Evolutionary conservation across 2,113 vertebrate genomes (phyloP), one percentile per base, ranked within the genome.

Genomic region (Cygnus buccinator): DNA sequence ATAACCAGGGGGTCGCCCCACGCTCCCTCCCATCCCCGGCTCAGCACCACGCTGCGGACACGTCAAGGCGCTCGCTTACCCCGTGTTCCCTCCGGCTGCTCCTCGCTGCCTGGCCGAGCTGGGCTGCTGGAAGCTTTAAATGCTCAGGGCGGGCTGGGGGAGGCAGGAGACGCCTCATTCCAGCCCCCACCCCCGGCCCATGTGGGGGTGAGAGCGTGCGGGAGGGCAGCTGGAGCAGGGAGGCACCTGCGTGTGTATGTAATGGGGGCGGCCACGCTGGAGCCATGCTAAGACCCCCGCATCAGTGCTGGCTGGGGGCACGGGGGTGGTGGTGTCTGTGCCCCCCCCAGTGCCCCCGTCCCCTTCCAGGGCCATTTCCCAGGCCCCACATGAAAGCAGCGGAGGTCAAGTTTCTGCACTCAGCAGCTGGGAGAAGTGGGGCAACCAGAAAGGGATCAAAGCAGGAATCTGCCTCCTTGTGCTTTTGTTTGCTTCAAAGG

Each of bases 231-330:
- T 71, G 94, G 82, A 71, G 71, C 1, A 1, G 13, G 31, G 33
- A 66, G 9, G 89, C 97, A 97, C 94, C 95, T 97, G 97, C 6
- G 97, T 52, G 75, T 89, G 95, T 94, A 58, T 95, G 96, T 96
- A 95, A 96, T 1, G 6, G 68, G 73, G 72, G 89, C 94, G 87
- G 94, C 95, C 91, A 68, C 1, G 11, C 67, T 57, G 92, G 95
- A 97, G 96, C 96, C 94, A 58, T 0, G 7, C 79, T 90, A 95
- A 96, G 85, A 96, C 74, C 61, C 89, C 87, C 11, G 23, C 33
- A 21, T 26, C 93, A 12, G 78, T 6, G 46, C 78, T 85, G 62
- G 85, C 93, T 82, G 91, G 57, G 3, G 2, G 84, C 67, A 54
- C 63, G 21, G 67, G 71, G 21, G 46, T 4, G 46, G 19, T 20